These are phyloP conservation scores for Fragum sueziense DNA, from an alignment of 2,888 invertebrate genomes.

Conservation along the genomic window DNA sequence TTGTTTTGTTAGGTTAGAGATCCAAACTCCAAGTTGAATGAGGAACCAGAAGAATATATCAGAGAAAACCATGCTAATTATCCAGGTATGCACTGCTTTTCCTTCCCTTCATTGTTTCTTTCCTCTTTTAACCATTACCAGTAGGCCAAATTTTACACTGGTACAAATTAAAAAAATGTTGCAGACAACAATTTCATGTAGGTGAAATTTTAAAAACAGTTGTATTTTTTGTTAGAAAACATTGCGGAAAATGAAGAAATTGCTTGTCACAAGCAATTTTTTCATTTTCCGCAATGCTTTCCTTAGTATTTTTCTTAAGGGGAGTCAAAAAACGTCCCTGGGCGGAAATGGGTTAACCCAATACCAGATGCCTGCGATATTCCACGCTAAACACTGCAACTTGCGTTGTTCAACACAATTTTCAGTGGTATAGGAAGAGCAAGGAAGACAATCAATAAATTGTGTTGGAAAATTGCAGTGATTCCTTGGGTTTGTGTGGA, in stretches of 20 bases:
- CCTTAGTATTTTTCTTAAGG: background rate
- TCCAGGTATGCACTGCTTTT: constrained; percentile 4
- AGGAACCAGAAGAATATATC: constrained; percentile 7
- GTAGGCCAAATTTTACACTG: background rate
- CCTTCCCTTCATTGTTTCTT: background rate
- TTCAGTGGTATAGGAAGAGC: too few species aligned
- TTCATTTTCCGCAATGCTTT: background rate
- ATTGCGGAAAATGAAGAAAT: background rate
- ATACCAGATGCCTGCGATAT: background rate
- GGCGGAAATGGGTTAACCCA: background rate
- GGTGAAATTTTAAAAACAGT: background rate
- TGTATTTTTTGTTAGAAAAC: background rate
- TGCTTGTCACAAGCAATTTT: background rate
- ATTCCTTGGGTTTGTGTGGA: too few species aligned
- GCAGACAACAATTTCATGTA: background rate
- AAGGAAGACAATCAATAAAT: too few species aligned
- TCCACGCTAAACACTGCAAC: too few species aligned
- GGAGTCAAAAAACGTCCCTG: background rate
- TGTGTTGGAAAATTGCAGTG: too few species aligned
- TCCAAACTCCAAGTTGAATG: background rate
- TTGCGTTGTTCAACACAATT: too few species aligned
- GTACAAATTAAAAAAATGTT: background rate
- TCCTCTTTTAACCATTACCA: background rate
- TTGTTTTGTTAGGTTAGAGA: background rate
- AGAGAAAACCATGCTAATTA: constrained; percentile 18